Percentiles rank a stretch among this genome's conserved stretches.
phyloP scores from a whole-genome alignment of 2,888 invertebrate species.

The Parnassius glacialis region DNA sequence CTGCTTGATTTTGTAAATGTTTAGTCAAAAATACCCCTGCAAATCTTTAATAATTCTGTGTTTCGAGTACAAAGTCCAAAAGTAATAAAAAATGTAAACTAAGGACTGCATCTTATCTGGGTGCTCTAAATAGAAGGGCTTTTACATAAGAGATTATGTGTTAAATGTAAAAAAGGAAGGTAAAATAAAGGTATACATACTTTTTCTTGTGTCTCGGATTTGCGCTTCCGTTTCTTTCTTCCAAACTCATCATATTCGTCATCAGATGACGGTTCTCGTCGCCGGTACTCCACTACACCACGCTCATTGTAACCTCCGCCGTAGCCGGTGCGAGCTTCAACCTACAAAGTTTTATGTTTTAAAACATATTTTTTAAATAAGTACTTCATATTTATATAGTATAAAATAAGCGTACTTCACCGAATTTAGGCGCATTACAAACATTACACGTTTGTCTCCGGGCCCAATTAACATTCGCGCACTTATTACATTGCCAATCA shows the following conservation, averaged over 20 bases:
- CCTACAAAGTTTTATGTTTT: conserved; percentile 45
- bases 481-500: conserved; percentile 99
- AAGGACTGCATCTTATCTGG: conserved; percentile 6
- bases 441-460: conserved; percentile 97
- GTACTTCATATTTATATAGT: neutral
- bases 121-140: conserved; percentile 5
- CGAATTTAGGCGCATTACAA: conserved; percentile 98
- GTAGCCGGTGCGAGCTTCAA: conserved; percentile 89
- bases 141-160: conserved; percentile 2
- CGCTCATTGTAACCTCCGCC: conserved; percentile 97
- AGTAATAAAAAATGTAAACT: conserved; percentile 13
- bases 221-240: conserved; percentile 82
- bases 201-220: conserved; percentile 46
- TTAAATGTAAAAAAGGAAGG: conserved; percentile 3
- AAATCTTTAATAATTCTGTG: conserved; percentile 22
- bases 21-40: conserved; percentile 25
- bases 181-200: conserved; percentile 38
- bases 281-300: conserved; percentile 96
- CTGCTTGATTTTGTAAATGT: conserved; percentile 57
- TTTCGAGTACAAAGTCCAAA: conserved; percentile 15
- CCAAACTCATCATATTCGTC: conserved; percentile 98
- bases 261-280: conserved; percentile 91
- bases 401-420: conserved; percentile 85
- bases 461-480: conserved; percentile 99
- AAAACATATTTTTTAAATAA: neutral